phyloP scores from a whole-genome alignment of 2,113 vertebrate genomes.

The Cephalopterus ornatus region DNA sequence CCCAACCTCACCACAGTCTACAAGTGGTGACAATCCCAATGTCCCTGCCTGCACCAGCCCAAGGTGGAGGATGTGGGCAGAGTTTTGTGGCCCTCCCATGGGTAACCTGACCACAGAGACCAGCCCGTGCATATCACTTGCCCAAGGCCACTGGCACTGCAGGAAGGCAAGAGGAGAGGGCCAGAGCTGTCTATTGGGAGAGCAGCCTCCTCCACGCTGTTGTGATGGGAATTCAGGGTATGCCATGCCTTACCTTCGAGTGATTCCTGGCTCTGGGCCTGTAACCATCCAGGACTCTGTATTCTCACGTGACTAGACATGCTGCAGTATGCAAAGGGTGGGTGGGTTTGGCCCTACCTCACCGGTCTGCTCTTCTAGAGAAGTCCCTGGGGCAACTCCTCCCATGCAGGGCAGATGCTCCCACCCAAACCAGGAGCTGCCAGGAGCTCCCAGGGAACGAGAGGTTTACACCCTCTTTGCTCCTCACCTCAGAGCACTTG shows the following conservation, averaged over 20 bases:
- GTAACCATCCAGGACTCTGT: not conserved
- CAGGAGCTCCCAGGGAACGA: not conserved
- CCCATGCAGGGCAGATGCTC: not conserved
- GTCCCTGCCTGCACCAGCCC: not conserved
- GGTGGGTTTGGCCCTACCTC: not conserved
- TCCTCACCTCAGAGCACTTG: rapidly evolving
- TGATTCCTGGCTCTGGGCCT: not conserved
- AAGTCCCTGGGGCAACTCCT: not conserved
- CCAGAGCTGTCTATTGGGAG: rapidly evolving
- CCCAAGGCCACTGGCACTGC: not conserved
- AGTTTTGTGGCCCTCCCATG: rapidly evolving
- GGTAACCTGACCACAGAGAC: not conserved
- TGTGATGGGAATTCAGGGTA: rapidly evolving
- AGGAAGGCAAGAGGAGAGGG: not conserved
- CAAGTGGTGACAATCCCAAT: rapidly evolving
- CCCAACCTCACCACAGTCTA: not conserved
- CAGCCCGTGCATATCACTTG: not conserved
- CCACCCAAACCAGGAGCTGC: not conserved
- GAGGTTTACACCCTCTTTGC: not conserved
- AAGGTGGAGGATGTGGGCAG: not conserved
- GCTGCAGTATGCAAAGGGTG: not conserved
- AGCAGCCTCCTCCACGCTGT: rapidly evolving
- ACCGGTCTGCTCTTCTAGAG: not conserved
- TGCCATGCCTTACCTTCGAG: rapidly evolving
- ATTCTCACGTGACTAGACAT: rapidly evolving